Percentiles rank a stretch among this genome's conserved stretches.
Conservation (phyloP, 23 tunicate genomes). For the Trididemnum miniatum region DNA sequence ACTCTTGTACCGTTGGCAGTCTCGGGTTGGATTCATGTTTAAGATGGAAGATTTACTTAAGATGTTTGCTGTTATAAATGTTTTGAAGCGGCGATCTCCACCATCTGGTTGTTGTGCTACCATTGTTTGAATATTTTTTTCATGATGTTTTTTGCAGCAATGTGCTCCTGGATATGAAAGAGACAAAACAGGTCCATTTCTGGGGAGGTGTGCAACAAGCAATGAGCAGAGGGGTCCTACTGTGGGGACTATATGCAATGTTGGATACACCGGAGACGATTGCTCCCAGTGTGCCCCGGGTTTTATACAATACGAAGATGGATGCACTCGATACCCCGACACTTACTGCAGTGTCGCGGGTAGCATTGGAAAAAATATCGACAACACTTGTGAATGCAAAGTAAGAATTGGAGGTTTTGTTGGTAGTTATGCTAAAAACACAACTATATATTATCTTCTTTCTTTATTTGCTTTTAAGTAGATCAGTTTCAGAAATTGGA, state of each 20-base stretch:
- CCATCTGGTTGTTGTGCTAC: too few relatives aligned
- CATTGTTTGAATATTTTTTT: too few relatives aligned
- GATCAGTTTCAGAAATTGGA: too few relatives aligned
- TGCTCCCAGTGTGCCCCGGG: constrained; percentile 75
- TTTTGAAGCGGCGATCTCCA: too few relatives aligned
- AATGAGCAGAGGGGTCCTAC: not conserved
- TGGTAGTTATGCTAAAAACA: too few relatives aligned
- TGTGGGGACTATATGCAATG: constrained; percentile 26
- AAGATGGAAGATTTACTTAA: too few relatives aligned
- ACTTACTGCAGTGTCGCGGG: constrained; percentile 66
- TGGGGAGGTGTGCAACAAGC: constrained; percentile 44
- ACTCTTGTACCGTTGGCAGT: too few relatives aligned
- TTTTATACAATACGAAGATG: constrained; percentile 49
- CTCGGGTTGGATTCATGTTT: too few relatives aligned
- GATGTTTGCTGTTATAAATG: too few relatives aligned
- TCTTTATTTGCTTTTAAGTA: too few relatives aligned
- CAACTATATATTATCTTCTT: too few relatives aligned
- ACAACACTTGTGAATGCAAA: constrained; percentile 57
- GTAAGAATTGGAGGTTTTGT: constrained; percentile 6
- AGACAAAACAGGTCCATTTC: constrained; percentile 36
- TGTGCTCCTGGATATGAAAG: constrained; percentile 73
- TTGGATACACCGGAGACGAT: constrained; percentile 65
- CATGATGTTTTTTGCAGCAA: too few relatives aligned
- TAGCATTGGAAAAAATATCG: constrained; percentile 34
- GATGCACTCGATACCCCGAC: constrained; percentile 48